Conservation (phyloP, 2,113 vertebrate species). For the Percopsis transmontana region DNA sequence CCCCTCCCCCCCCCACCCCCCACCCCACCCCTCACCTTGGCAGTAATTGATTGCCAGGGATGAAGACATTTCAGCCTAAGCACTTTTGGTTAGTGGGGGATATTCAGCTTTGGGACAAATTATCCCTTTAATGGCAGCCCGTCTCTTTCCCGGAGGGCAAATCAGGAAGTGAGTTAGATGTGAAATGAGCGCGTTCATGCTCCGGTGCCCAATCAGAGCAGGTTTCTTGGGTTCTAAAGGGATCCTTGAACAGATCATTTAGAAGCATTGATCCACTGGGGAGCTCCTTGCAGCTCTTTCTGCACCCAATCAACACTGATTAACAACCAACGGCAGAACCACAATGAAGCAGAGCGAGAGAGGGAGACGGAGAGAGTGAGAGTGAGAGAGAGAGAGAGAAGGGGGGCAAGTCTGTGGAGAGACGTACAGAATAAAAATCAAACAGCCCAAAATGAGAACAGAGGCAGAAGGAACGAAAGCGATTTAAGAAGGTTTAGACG, state of each 20-base stretch:
- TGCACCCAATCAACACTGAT: conserved; percentile 73
- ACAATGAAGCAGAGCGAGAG: conserved; percentile 2
- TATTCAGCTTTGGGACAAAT: conserved; percentile 72
- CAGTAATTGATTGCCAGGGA: conserved; percentile 69
- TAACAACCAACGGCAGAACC: conserved; percentile 60
- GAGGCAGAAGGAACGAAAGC: neutral
- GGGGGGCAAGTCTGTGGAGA: neutral
- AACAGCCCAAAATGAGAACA: conserved; percentile 20
- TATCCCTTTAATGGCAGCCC: conserved; percentile 57
- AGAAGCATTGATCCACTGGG: conserved; percentile 76
- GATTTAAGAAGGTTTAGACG: conserved; percentile 4
- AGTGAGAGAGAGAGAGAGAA: conserved; percentile 10
- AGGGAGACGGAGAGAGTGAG: conserved; percentile 3
- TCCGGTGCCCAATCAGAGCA: conserved; percentile 68
- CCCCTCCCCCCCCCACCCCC: conserved; percentile 23
- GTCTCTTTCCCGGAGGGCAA: conserved; percentile 65
- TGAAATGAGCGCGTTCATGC: conserved; percentile 75
- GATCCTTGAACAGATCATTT: conserved; percentile 74
- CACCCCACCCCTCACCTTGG: conserved; percentile 62
- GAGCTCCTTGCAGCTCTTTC: conserved; percentile 64
- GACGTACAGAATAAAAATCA: conserved; percentile 28
- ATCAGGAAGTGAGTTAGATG: conserved; percentile 73
- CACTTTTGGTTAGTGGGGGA: conserved; percentile 58
- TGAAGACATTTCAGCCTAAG: conserved; percentile 68
- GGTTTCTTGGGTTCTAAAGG: conserved; percentile 69